These are phyloP conservation scores for Dioctria linearis DNA, from an alignment of 2,888 invertebrate genomes.

Conservation along the genomic window DNA sequence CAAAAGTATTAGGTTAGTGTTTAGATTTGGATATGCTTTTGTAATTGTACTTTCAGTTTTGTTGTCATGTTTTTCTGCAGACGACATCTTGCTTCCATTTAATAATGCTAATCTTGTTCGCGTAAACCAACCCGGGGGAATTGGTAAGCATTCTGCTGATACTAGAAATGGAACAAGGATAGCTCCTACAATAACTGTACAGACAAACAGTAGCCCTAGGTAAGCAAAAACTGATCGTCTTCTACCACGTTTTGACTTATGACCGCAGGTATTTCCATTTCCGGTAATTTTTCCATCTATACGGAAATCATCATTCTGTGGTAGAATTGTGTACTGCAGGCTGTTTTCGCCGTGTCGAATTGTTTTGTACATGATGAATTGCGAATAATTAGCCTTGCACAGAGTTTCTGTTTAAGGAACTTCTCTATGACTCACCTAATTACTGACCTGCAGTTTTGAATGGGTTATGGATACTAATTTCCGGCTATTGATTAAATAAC, in stretches of 20 bases:
- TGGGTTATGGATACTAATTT: conserved; percentile 41
- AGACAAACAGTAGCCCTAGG: conserved; percentile 68
- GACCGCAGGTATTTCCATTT: conserved; percentile 71
- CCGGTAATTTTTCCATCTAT: conserved; percentile 75
- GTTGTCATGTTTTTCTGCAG: conserved; percentile 8
- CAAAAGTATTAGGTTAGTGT: background rate
- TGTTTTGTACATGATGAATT: conserved; percentile 78
- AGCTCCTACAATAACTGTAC: conserved; percentile 69
- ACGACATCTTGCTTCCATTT: conserved; percentile 1
- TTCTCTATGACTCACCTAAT: conserved; percentile 25
- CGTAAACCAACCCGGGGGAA: conserved; percentile 69
- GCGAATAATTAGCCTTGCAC: background rate
- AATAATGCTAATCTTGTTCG: conserved; percentile 42
- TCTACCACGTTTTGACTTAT: conserved; percentile 62
- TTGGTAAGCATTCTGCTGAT: conserved; percentile 68
- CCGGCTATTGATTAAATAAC: conserved; percentile 55
- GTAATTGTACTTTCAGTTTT: conserved; percentile 60
- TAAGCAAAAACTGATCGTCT: conserved; percentile 69
- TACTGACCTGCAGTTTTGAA: conserved; percentile 4
- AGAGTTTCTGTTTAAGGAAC: conserved; percentile 17
- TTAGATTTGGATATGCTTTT: conserved; percentile 58
- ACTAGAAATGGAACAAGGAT: conserved; percentile 69
- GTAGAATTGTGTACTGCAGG: conserved; percentile 82
- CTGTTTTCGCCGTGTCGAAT: conserved; percentile 83
- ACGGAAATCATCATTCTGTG: conserved; percentile 79